Evolutionary conservation across 2,113 vertebrate genomes (phyloP).

Genomic region (Ageneiosus marmoratus): DNA sequence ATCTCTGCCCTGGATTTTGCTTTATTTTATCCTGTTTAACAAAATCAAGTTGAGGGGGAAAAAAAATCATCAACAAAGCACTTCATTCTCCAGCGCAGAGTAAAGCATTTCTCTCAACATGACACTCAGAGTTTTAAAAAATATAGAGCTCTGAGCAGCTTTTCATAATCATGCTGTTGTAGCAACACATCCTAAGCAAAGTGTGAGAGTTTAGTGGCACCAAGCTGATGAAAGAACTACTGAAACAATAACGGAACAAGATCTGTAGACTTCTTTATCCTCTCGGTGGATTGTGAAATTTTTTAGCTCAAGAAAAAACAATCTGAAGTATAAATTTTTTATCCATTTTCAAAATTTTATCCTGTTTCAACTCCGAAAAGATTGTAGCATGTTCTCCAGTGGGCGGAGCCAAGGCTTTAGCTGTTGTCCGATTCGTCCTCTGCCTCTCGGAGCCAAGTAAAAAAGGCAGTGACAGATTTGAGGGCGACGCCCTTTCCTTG

Average conservation of each 20-base stretch:
- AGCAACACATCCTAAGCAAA: constrained; percentile 44
- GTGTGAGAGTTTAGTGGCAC: constrained; percentile 1
- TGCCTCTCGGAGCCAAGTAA: constrained; percentile 93
- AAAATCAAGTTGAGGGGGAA: constrained; percentile 50
- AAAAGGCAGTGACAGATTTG: constrained; percentile 96
- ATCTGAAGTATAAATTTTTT: constrained; percentile 59
- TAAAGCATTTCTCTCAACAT: constrained; percentile 44
- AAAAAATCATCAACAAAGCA: constrained; percentile 53
- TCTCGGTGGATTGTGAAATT: constrained; percentile 49
- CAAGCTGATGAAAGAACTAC: constrained; percentile 47
- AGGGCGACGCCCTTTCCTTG: constrained; percentile 95
- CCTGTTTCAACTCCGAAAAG: constrained; percentile 61
- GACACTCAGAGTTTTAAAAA: constrained; percentile 66
- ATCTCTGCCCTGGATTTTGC: constrained; percentile 43
- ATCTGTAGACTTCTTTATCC: constrained; percentile 44
- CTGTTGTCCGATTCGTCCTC: constrained; percentile 95
- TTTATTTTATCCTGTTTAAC: constrained; percentile 51
- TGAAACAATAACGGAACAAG: constrained; percentile 59
- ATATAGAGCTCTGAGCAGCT: constrained; percentile 68
- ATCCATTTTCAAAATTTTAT: constrained; percentile 68
- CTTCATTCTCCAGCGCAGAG: constrained; percentile 54
- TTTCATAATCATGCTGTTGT: constrained; percentile 31
- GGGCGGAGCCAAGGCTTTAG: constrained; percentile 65
- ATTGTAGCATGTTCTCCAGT: constrained; percentile 38
- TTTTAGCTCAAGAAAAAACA: constrained; percentile 56